Percentiles rank a stretch among this genome's conserved stretches.
phyloP scores from a whole-genome alignment of 2,888 invertebrate genomes.

The Notodonta dromedarius region DNA sequence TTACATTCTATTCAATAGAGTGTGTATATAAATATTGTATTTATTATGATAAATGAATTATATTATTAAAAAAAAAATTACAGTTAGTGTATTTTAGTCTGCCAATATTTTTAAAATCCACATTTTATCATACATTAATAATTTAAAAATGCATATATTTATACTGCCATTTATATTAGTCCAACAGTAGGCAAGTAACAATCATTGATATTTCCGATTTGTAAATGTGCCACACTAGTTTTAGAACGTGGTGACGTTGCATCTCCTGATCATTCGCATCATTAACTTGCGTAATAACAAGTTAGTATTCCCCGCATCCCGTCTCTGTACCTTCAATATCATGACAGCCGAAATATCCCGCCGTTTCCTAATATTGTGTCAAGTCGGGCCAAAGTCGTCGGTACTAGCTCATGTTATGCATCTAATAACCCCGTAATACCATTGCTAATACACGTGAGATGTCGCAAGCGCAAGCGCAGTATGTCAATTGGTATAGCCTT shows the following conservation, averaged over 20 bases:
- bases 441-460: constrained; percentile 30
- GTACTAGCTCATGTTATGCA: constrained; percentile 37
- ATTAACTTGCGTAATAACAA: neutral
- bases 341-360: neutral
- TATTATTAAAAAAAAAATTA: too few species aligned
- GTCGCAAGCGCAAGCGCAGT: constrained; percentile 10
- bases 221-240: too few species aligned
- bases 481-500: neutral
- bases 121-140: too few species aligned
- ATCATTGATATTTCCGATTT: too few species aligned
- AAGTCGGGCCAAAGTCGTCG: constrained; percentile 15
- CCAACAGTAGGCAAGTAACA: too few species aligned
- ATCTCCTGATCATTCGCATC: neutral
- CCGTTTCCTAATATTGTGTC: constrained; percentile 20
- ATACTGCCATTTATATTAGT: too few species aligned
- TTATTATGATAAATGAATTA: too few species aligned
- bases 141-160: too few species aligned
- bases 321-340: neutral
- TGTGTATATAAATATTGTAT: too few species aligned
- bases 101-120: too few species aligned
- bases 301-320: neutral
- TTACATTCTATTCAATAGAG: neutral
- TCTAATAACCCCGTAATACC: constrained; percentile 41
- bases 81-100: too few species aligned
- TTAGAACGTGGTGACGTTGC: too few species aligned